Evolutionary conservation across 2,113 vertebrate species (phyloP).

Genomic region (Leiothrix lutea): DNA sequence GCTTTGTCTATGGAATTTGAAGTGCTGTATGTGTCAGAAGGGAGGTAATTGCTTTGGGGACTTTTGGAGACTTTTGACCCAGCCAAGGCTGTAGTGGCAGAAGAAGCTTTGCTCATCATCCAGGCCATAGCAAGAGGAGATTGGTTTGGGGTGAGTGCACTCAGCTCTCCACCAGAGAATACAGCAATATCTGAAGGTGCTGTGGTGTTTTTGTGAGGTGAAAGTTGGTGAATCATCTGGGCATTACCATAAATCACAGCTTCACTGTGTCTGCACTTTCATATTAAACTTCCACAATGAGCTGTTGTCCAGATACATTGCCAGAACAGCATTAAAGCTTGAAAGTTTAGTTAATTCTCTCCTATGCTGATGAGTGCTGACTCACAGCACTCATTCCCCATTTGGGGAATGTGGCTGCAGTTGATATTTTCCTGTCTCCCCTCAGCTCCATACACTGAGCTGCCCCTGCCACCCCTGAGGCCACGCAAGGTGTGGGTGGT

Average conservation of each 20-base stretch:
- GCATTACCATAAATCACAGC: background rate
- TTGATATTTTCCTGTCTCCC: background rate
- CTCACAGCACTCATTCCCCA: background rate
- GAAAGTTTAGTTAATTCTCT: background rate
- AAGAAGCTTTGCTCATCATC: background rate
- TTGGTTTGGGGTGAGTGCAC: background rate
- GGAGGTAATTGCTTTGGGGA: background rate
- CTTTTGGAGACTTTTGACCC: background rate
- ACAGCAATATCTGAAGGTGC: background rate
- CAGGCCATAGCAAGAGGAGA: background rate
- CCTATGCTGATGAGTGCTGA: background rate
- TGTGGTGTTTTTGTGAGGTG: background rate
- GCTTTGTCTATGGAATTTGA: background rate
- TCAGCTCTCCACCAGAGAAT: background rate
- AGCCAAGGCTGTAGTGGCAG: background rate
- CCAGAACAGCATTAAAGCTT: background rate
- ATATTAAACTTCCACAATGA: background rate
- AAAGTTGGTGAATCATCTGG: background rate
- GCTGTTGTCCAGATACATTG: background rate
- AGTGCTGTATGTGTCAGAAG: background rate
- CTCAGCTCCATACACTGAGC: background rate
- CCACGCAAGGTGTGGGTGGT: conserved; percentile 83
- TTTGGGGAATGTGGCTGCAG: background rate
- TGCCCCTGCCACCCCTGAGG: conserved; percentile 50
- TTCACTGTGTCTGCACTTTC: background rate